These are phyloP conservation scores for Caenorhabditis sulstoni DNA, from an alignment of 2,888 invertebrate species.

Conservation along the genomic window DNA sequence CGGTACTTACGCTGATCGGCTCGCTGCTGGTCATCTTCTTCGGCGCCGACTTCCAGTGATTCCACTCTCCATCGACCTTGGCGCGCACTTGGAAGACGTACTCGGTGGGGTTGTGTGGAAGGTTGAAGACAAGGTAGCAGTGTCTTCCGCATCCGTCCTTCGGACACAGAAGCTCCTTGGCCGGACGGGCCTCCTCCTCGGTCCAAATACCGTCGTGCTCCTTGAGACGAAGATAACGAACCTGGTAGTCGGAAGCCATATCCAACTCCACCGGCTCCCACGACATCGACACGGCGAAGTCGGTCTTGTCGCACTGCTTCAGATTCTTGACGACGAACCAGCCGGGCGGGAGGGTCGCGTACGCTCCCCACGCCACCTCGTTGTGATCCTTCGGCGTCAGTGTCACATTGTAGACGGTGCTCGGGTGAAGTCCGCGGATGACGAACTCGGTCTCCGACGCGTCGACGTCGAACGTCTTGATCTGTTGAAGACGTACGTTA, in stretches of 20 bases:
- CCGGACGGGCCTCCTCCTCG: conserved; percentile 71
- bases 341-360: conserved; percentile 80
- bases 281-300: conserved; percentile 79
- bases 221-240: conserved; percentile 76
- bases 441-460: conserved; percentile 76
- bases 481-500: conserved; percentile 70
- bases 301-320: conserved; percentile 79
- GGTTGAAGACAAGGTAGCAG: conserved; percentile 80
- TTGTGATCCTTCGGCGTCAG: conserved; percentile 75
- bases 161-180: conserved; percentile 68
- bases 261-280: conserved; percentile 79
- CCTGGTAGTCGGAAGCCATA: conserved; percentile 79
- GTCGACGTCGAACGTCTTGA: conserved; percentile 76
- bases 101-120: conserved; percentile 74
- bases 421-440: conserved; percentile 77
- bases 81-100: conserved; percentile 80
- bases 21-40: conserved; percentile 72
- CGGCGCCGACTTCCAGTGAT: conserved; percentile 79
- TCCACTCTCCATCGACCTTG: conserved; percentile 78
- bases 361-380: conserved; percentile 80
- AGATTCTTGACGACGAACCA: conserved; percentile 80
- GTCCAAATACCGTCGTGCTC: conserved; percentile 75
- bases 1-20: conserved; percentile 67
- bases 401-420: conserved; percentile 80
- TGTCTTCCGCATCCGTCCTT: conserved; percentile 78